Evolutionary conservation across 2,888 invertebrate species (phyloP).

Genomic region (Tiliacea citrago): DNA sequence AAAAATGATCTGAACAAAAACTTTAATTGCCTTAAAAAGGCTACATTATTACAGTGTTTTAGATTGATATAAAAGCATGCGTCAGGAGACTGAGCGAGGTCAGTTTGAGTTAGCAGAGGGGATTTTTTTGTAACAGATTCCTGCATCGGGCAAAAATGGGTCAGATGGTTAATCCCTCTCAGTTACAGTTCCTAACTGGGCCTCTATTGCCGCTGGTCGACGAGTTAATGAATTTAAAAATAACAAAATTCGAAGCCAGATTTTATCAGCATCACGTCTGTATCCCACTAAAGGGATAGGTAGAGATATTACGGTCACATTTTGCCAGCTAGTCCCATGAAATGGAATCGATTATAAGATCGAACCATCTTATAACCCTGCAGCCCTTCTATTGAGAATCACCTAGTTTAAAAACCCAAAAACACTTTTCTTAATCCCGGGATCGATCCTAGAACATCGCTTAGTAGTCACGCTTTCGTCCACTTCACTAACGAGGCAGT

Average conservation of each 20-base stretch:
- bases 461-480: slow-evolving; percentile 1
- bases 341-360: not conserved
- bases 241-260: not conserved
- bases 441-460: not conserved
- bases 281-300: no score
- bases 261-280: not conserved
- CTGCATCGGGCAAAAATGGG: slow-evolving; percentile 39
- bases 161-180: slow-evolving; percentile 51
- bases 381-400: no score
- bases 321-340: not conserved
- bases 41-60: slow-evolving; percentile 20
- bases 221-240: slow-evolving; percentile 28
- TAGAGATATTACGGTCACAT: not conserved
- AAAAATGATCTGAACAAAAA: slow-evolving; percentile 4
- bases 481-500: not conserved
- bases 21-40: slow-evolving; percentile 14
- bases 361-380: not conserved
- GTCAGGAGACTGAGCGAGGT: slow-evolving; percentile 25
- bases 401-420: not conserved
- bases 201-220: slow-evolving; percentile 6
- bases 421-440: no score
- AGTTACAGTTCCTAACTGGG: slow-evolving; percentile 21
- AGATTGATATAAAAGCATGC: slow-evolving; percentile 22
- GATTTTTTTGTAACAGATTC: slow-evolving; percentile 44
- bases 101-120: slow-evolving; percentile 26